Base-by-base conservation (phyloP, 2,797 vertebrate genomes). In the Epinephelus awoara region DNA sequence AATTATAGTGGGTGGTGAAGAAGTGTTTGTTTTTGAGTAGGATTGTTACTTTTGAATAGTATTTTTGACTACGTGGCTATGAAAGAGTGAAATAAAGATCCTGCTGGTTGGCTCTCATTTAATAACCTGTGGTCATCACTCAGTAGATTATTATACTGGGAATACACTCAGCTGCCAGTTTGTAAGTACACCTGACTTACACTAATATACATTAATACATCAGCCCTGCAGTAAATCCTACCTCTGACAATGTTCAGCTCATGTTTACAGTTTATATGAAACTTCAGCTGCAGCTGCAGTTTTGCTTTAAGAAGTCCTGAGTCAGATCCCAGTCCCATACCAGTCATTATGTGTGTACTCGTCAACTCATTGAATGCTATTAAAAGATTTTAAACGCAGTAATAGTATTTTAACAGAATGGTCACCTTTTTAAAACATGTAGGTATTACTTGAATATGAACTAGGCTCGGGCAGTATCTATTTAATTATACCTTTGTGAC, bases 21-120 rank as follows among this genome's bases (percentile, higher is more conserved):
- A 87, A 86, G 58, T 87, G 83, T 92, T 90, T 91, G 79, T 79
- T 84, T 88, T 82, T 66, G 14, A 77, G 29, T 49, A 29, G 50
- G 19, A 68, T 34, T 68, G 47, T 54, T 58, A 13, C 34, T 77
- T 74, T 84, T 80, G 72, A 84, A 65, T 25, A 34, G 38, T 67
- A 40, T 79, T 68, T 75, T 42, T 72, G 61, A 79, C 79, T 63
- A 86, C 85, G 74, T 82, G 88, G 84, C 89, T 61, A 10, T 42
- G 73, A 55, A 42, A 47, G 29, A 58, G 8, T 23, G 25, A 38
- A 6, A 67, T 56, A 62, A 7, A 27, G 11, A 44, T 56, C 6
- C 7, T 19, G 1, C 49, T 62, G 21, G n/a, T 68, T 59, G 51
- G 49, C 6, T 76, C 15, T 58, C 65, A 71, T 62, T 73, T 65